phyloP scores from a whole-genome alignment of 2,888 invertebrate species.

The Boloria selene region DNA sequence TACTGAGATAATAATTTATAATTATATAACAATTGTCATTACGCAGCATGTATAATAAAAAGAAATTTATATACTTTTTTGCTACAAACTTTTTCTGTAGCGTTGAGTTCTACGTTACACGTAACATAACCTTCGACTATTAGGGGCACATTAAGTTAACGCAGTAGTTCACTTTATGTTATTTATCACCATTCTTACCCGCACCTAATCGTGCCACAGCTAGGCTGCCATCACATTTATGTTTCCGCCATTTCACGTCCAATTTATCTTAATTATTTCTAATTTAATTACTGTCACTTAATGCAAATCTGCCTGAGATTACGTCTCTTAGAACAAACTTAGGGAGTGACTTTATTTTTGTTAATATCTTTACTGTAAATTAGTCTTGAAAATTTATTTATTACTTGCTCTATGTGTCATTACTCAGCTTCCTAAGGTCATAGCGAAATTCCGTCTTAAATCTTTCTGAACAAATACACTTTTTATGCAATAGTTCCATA shows the following conservation, averaged over 20 bases:
- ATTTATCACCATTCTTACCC: constrained; percentile 30
- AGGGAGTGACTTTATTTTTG: neutral
- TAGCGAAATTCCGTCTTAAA: no score
- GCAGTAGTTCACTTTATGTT: constrained; percentile 17
- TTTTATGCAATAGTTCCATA: no score
- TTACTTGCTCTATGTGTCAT: no score
- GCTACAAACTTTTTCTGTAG: neutral
- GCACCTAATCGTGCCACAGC: constrained; percentile 9
- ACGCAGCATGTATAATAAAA: no score
- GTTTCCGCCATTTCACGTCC: constrained; percentile 40
- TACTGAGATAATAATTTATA: no score
- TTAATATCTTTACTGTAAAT: neutral
- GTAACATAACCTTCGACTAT: neutral
- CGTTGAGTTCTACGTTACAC: neutral
- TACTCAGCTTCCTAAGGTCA: no score
- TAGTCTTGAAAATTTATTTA: no score
- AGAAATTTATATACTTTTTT: neutral
- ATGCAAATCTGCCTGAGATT: constrained; percentile 13
- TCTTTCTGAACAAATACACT: no score
- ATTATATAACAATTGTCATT: no score
- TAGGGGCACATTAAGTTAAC: constrained; percentile 29
- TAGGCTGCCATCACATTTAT: constrained; percentile 29
- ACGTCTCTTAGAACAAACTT: neutral
- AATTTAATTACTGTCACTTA: constrained; percentile 41
- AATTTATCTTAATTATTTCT: constrained; percentile 55